Conservation (phyloP, 2,113 vertebrate species). For the Lepisosteus osseus region DNA sequence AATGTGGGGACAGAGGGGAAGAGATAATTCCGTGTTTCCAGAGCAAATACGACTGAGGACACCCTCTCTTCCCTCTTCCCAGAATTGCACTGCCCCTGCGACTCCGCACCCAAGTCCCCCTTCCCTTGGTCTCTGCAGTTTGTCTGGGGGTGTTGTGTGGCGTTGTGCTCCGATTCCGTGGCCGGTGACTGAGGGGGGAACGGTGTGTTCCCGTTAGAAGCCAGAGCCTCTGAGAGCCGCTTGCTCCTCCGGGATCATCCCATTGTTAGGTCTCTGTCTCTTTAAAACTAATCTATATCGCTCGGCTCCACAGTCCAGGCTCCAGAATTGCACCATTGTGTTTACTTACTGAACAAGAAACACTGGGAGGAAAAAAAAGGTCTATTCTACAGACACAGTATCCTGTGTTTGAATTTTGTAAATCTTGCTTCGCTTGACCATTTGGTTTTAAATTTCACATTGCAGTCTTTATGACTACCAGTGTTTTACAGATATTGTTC, state of each 20-base stretch:
- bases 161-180: too few species aligned
- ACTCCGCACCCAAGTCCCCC: neutral
- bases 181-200: too few species aligned
- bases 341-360: constrained; percentile 34
- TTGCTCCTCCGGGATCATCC: constrained; percentile 13
- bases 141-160: too few species aligned
- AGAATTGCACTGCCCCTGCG: neutral
- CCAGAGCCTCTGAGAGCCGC: neutral
- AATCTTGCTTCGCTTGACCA: too few species aligned
- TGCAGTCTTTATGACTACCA: too few species aligned
- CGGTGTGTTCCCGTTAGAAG: neutral
- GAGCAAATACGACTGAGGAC: constrained; percentile 12
- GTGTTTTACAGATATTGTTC: neutral
- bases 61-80: neutral
- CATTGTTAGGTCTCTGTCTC: constrained; percentile 19
- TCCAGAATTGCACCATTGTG: constrained; percentile 20
- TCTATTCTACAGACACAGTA: neutral
- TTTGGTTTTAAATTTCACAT: too few species aligned
- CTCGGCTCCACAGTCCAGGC: neutral
- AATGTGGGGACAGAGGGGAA: constrained; percentile 54
- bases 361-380: neutral
- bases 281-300: neutral
- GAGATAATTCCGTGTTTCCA: constrained; percentile 34
- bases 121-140: neutral
- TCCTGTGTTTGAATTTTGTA: neutral